Percentiles rank a stretch among this genome's conserved stretches.
phyloP scores from a whole-genome alignment of 1,140 invertebrate species.

The Calephelis nemesis region DNA sequence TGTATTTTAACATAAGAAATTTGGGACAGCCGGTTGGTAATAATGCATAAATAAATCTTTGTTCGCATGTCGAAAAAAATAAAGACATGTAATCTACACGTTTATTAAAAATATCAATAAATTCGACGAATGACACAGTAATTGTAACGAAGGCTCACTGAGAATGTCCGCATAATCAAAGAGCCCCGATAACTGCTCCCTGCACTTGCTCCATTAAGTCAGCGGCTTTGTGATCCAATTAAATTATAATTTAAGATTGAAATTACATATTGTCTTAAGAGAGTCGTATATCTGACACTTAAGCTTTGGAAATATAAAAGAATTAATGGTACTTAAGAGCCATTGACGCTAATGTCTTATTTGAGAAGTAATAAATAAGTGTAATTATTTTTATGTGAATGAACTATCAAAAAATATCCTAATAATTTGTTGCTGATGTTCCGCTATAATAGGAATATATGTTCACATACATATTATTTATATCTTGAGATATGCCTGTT shows the following conservation, averaged over 20 bases:
- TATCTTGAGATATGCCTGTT: too few relatives aligned
- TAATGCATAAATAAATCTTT: neutral
- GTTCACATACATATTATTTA: neutral
- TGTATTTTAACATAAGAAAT: neutral
- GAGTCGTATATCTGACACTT: conserved; percentile 29
- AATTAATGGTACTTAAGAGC: neutral
- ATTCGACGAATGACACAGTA: conserved; percentile 61
- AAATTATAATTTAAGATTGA: conserved; percentile 46
- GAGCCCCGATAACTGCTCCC: conserved; percentile 40
- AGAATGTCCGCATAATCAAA: conserved; percentile 50
- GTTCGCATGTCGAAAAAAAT: conserved; percentile 37
- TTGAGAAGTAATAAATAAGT: neutral
- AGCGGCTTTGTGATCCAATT: conserved; percentile 52
- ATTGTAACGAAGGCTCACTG: conserved; percentile 55
- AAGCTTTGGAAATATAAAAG: conserved; percentile 5
- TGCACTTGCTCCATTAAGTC: conserved; percentile 53
- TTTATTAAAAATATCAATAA: conserved; percentile 63
- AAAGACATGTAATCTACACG: conserved; percentile 48
- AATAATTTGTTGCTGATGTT: neutral
- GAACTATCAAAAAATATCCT: neutral
- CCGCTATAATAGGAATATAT: neutral
- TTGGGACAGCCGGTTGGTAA: neutral
- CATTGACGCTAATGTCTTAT: conserved; percentile 13
- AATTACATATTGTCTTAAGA: conserved; percentile 43
- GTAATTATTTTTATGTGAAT: neutral